Base-by-base conservation (phyloP, 1,140 invertebrate genomes). In the Brachystomella parvula region DNA sequence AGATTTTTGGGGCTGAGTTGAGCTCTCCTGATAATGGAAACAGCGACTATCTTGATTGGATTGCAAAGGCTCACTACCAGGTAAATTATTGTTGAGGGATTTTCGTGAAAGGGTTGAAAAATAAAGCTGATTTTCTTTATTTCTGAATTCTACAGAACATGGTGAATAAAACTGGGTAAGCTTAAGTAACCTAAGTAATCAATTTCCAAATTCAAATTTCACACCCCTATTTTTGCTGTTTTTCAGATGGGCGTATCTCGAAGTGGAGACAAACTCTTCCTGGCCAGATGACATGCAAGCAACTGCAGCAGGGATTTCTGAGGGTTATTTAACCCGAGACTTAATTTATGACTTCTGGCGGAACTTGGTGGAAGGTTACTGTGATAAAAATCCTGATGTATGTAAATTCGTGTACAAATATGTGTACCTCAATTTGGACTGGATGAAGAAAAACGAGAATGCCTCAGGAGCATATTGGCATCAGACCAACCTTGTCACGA, bases 241-340 rank as follows among this genome's bases (percentile, higher is more conserved):
- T 65, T 44, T 33, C 65, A 85, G 84, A 31, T 92, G 89, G 89
- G 88, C 87, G 1, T 82, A 84, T 70, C 77, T 92, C 19, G 89
- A 92, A 81, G 83, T 92, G 59, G 85, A 89, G 78, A 89, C 88
- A 3, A 83, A 88, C 67, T 76, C 79, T 47, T 80, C 81, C 1
- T 89, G 85, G 76, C 83, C 86, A 2, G 88, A 90, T 76, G 82
- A 83, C 68, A 82, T 88, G 6, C 92, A 95, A 79, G 90, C 90
- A 0, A 92, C 88, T 76, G 87, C 88, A 1, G 91, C 92, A n/a
- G 93, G 93, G 9, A 81, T 91, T n/a, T 80, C 90, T 0, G 92
- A 95, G 78, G 92, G 91, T 0, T 85, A 85, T 31, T 75, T 91
- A 0, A 90, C 89, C 2, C 87, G 86, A 83, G 85, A 87, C 70